phyloP scores from a whole-genome alignment of 1,140 invertebrate genomes.

The Sinonovacula constricta region DNA sequence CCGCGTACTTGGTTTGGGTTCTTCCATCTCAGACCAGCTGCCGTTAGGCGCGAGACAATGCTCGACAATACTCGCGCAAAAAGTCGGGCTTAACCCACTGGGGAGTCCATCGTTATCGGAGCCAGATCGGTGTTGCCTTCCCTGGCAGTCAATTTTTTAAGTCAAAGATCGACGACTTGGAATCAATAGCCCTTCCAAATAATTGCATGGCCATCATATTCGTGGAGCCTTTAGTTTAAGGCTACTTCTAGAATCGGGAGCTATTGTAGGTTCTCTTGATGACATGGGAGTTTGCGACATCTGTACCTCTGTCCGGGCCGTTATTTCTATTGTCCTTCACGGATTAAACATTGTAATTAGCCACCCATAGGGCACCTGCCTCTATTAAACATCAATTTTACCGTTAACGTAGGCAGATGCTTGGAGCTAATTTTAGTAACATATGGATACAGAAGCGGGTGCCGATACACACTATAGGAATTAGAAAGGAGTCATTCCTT shows the following conservation, averaged over 20 bases:
- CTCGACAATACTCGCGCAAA: too few relatives aligned
- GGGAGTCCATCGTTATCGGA: too few relatives aligned
- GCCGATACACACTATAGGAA: conserved; percentile 5
- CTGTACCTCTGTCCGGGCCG: conserved; percentile 8
- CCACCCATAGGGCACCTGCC: conserved; percentile 40
- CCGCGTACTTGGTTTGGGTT: too few relatives aligned
- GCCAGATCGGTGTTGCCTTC: conserved; percentile 21
- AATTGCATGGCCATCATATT: too few relatives aligned
- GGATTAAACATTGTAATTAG: conserved; percentile 43
- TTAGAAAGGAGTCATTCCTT: background rate
- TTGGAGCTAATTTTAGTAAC: conserved; percentile 13
- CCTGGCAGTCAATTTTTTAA: background rate
- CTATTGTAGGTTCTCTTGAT: too few relatives aligned
- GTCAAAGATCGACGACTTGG: conserved; percentile 10
- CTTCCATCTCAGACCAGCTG: too few relatives aligned
- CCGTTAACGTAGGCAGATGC: conserved; percentile 43
- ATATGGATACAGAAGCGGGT: background rate
- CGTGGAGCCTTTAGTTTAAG: too few relatives aligned
- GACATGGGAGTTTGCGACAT: background rate
- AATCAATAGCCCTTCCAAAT: conserved; percentile 48
- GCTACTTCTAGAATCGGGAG: too few relatives aligned
- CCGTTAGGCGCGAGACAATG: too few relatives aligned
- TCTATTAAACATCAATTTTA: conserved; percentile 34
- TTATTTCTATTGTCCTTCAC: conserved; percentile 31
- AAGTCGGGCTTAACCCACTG: too few relatives aligned